Evolutionary conservation across 2,888 invertebrate species (phyloP).

Genomic region (Arctia plantaginis): DNA sequence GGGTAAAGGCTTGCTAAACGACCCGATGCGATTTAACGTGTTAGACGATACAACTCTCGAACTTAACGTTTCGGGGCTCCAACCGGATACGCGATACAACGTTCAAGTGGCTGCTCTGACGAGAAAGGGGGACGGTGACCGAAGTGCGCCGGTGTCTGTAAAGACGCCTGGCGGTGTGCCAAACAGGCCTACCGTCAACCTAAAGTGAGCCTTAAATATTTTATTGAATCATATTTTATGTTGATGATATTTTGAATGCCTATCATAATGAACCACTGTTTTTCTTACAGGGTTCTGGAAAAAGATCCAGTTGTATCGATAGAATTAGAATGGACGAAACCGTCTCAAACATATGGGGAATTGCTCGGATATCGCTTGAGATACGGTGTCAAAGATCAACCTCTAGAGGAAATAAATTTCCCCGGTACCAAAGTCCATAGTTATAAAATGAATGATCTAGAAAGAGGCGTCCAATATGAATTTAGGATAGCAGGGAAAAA

Average conservation of each 20-base stretch:
- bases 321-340: slow-evolving; percentile 96
- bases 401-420: slow-evolving; percentile 90
- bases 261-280: slow-evolving; percentile 33
- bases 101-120: slow-evolving; percentile 98
- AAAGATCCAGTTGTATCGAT: slow-evolving; percentile 95
- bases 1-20: slow-evolving; percentile 93
- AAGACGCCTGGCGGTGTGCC: slow-evolving; percentile 98
- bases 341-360: slow-evolving; percentile 95
- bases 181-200: slow-evolving; percentile 92
- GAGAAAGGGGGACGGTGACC: slow-evolving; percentile 97
- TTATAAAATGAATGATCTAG: slow-evolving; percentile 92
- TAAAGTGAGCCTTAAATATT: slow-evolving; percentile 87
- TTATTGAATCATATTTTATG: slow-evolving; percentile 36
- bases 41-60: slow-evolving; percentile 92
- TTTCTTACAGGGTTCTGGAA: slow-evolving; percentile 90
- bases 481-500: slow-evolving; percentile 98
- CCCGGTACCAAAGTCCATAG: slow-evolving; percentile 89
- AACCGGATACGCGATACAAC: slow-evolving; percentile 97
- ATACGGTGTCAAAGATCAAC: slow-evolving; percentile 95
- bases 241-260: slow-evolving; percentile 28
- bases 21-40: slow-evolving; percentile 95
- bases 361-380: slow-evolving; percentile 94
- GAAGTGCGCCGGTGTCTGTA: slow-evolving; percentile 94
- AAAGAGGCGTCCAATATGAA: slow-evolving; percentile 98
- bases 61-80: slow-evolving; percentile 94